Base-by-base conservation (phyloP, 2,888 invertebrate genomes). In the Bhutanitis thaidina region DNA sequence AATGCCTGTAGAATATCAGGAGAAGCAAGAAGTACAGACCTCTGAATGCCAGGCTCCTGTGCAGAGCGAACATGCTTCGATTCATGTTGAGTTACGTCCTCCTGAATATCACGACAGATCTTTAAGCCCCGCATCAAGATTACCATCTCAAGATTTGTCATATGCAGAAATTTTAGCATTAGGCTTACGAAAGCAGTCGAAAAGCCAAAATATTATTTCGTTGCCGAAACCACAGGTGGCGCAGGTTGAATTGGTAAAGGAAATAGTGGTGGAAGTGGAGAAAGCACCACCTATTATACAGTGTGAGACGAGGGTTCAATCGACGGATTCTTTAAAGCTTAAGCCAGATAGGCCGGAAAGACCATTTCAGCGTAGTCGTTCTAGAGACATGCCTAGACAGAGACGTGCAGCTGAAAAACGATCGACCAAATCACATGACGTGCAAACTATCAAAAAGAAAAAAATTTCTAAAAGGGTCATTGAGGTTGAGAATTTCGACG, bases 131-230 rank as follows among this genome's bases (percentile, higher is more conserved):
- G 61, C 67, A 2, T 54, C 64, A 2, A 71, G 61, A 55, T 59
- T 63, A 51, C 74, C 76, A 25, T 94, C 63, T 82, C 93, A 70
- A 91, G 95, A 91, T 56, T 90, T 93, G 64, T 94, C 94, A 0
- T 94, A 94, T 69, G 94, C 94, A 1, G 92, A 93, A 80, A 93
- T 94, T 68, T 82, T 94, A 62, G 92, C 93, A 35, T 91, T 93
- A 56, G 94, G 94, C 30, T 85, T 94, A 37, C 80, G 81, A 10
- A 82, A 74, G 53, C 82, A 80, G 49, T 59, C 72, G 0, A 72
- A 66, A 48, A 64, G 63, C 32, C 75, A 76, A 53, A 71, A 62
- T 48, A 66, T 82, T 44, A 71, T 69, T 7, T 56, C 71, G 13
- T 65, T 82, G 56, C 82, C 85, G 32, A 79, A 77, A 66, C 77